phyloP scores from a whole-genome alignment of 2,113 vertebrate genomes.

The Dascyllus trimaculatus region DNA sequence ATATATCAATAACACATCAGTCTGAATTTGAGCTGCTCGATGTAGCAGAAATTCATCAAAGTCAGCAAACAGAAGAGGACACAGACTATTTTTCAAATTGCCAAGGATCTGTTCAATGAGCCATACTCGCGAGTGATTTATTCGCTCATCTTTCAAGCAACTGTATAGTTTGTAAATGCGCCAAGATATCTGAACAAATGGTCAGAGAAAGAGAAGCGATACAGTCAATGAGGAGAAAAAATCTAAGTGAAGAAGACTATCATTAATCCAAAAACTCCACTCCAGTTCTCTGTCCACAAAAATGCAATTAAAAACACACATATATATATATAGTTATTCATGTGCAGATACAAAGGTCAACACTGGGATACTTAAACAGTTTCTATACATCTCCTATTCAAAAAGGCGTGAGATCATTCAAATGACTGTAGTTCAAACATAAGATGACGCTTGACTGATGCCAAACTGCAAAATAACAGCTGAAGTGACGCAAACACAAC shows the following conservation, averaged over 20 bases:
- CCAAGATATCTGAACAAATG: conserved; percentile 49
- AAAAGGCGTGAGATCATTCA: background rate
- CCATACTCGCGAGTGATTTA: conserved; percentile 71
- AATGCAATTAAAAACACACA: background rate
- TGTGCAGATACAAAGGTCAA: background rate
- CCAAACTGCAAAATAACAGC: conserved; percentile 12
- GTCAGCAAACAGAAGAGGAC: conserved; percentile 76
- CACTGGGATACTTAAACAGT: background rate
- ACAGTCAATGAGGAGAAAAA: conserved; percentile 33
- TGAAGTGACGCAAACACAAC: conserved; percentile 15
- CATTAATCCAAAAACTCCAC: too few relatives aligned
- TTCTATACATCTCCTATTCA: background rate
- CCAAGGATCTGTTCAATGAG: conserved; percentile 79
- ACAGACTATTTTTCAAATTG: conserved; percentile 60
- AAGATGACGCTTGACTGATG: background rate
- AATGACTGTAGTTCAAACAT: background rate
- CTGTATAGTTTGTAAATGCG: conserved; percentile 54
- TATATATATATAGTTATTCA: background rate
- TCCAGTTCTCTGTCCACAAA: too few relatives aligned
- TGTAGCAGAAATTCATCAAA: conserved; percentile 78
- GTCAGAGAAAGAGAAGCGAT: conserved; percentile 8
- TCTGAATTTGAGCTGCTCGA: conserved; percentile 69
- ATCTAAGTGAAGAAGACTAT: background rate
- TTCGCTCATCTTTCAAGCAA: conserved; percentile 59
- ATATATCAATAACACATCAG: conserved; percentile 73